Evolutionary conservation across 2,113 vertebrate genomes (phyloP).

Genomic region (Sinocyclocheilus maitianheensis): DNA sequence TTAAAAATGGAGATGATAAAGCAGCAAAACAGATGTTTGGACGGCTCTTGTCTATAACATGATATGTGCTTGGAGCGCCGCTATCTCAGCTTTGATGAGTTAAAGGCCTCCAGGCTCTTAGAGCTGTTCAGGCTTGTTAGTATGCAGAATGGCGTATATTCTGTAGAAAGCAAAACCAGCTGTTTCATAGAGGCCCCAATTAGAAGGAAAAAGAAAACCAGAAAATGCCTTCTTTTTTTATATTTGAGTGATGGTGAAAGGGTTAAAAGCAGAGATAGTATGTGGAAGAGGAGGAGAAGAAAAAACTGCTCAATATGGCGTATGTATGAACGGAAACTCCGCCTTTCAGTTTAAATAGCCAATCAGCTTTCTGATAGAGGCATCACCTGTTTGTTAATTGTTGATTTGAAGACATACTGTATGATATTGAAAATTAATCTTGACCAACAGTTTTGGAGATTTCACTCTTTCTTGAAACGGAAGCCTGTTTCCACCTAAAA

Average conservation of each 20-base stretch:
- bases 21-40: conserved; percentile 55
- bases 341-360: neutral
- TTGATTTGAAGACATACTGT: neutral
- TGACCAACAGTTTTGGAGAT: neutral
- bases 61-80: conserved; percentile 48
- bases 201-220: neutral
- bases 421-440: neutral
- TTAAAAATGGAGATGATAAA: neutral
- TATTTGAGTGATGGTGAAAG: neutral
- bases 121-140: conserved; percentile 62
- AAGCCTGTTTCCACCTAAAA: neutral
- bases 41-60: conserved; percentile 51
- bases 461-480: neutral
- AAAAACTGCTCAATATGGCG: neutral
- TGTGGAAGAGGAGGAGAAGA: neutral
- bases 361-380: neutral
- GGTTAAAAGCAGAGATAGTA: neutral
- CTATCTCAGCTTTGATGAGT: conserved; percentile 55
- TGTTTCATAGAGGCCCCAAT: conserved; percentile 7
- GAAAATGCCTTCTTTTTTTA: conserved; percentile 11
- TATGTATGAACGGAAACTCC: neutral
- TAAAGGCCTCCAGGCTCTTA: conserved; percentile 30
- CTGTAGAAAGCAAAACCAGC: conserved; percentile 48
- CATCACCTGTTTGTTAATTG: neutral
- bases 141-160: conserved; percentile 8